Conservation (phyloP, 2,113 vertebrate species). For the Oryzias curvinotus region DNA sequence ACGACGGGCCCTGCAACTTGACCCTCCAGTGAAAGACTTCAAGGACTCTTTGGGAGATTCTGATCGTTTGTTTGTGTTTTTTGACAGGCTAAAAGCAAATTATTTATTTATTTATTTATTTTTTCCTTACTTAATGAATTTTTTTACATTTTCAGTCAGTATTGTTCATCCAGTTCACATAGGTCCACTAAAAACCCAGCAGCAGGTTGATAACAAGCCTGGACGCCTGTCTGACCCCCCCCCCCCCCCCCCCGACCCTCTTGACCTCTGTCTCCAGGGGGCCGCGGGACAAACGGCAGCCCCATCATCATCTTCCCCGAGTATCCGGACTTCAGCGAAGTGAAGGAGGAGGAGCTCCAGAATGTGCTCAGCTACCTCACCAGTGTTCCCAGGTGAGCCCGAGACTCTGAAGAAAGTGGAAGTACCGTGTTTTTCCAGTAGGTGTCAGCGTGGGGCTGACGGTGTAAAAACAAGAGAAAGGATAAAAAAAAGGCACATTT, state of each 20-base stretch:
- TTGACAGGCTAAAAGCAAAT: too few relatives aligned
- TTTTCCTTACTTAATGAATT: too few relatives aligned
- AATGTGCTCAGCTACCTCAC: conserved; percentile 92
- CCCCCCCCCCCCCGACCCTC: neutral
- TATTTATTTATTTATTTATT: too few relatives aligned
- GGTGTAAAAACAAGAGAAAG: neutral
- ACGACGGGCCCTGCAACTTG: conserved; percentile 48
- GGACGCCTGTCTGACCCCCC: conserved; percentile 14
- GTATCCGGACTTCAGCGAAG: conserved; percentile 87
- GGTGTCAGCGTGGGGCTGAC: conserved; percentile 34
- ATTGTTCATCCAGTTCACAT: neutral
- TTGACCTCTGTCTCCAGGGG: conserved; percentile 76
- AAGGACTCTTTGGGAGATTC: neutral
- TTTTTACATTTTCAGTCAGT: neutral
- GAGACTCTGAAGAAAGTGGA: neutral
- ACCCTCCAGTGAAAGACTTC: conserved; percentile 23
- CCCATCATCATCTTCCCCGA: conserved; percentile 95
- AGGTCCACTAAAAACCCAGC: neutral
- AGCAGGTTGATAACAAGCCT: neutral
- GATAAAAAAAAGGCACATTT: neutral
- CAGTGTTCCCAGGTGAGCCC: conserved; percentile 85
- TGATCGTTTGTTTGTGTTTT: neutral
- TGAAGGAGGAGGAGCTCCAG: conserved; percentile 89
- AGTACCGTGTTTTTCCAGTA: conserved; percentile 27
- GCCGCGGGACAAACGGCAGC: conserved; percentile 85